Evolutionary conservation across 1,140 invertebrate genomes (phyloP), one percentile per base, ranked within the genome.

Genomic region (Dendrolimus kikuchii): DNA sequence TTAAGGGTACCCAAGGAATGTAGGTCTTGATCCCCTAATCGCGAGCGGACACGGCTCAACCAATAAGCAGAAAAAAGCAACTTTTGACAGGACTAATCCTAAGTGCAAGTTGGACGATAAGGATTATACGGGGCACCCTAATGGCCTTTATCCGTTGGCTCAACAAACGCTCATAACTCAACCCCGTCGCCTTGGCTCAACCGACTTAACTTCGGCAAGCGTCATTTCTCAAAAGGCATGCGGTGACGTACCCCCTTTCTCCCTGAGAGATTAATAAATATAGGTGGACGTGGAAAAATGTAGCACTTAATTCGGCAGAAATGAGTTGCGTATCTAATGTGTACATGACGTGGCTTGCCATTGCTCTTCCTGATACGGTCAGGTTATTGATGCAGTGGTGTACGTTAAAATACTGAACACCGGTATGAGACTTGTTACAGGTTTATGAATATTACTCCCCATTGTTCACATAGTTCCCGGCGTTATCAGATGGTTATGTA

Each of bases 191-290:
- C 74, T 78, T 80, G 76, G 76, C 82, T 83, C 76, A 82, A 81
- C 77, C 82, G 79, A 86, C 80, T 86, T 86, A 86, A 76, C 79
- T 86, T 86, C 82, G 80, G 82, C 78, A 86, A 77, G 59, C 82
- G 77, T 86, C 80, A 86, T 86, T 86, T 86, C 82, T 86, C 82
- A 86, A 78, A 77, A 76, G 74, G 74, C 77, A 79, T 72, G 74
- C 76, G 71, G 71, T 77, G 78, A 84, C 81, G 78, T 77, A 73
- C 68, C 70, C 71, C 66, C 40, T 56, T 53, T 38, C 46, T 53
- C 57, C 66, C 51, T 62, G 62, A 64, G 62, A 83, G 78, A 81
- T 86, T 86, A 86, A 86, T 86, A 86, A 81, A 81, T 77, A 80
- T 78, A 78, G 71, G 71, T 73, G 71, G 77, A 80, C 74, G 75